phyloP scores from a whole-genome alignment of 2,888 invertebrate species.

The Pseudolycoriella hygida region DNA sequence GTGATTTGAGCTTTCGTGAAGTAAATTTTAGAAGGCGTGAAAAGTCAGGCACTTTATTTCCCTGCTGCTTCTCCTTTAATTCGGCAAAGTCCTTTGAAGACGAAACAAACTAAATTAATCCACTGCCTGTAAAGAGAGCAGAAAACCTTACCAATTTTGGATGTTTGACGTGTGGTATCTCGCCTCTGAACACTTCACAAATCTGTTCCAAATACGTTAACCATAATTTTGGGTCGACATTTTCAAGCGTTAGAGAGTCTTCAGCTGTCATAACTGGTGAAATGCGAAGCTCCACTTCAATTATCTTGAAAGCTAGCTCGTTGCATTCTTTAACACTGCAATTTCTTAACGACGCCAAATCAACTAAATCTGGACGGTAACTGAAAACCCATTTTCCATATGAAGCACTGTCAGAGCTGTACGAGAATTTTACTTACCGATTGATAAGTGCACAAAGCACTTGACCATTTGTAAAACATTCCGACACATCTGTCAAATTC shows the following conservation, averaged over 20 bases:
- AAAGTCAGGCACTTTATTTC: slow-evolving; percentile 16
- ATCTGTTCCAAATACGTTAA: slow-evolving; percentile 75
- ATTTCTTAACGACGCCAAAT: slow-evolving; percentile 45
- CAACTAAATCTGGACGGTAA: slow-evolving; percentile 81
- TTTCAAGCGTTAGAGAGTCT: slow-evolving; percentile 35
- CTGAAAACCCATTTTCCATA: slow-evolving; percentile 29
- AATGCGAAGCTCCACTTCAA: slow-evolving; percentile 69
- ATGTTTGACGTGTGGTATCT: slow-evolving; percentile 69
- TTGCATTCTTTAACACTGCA: slow-evolving; percentile 50
- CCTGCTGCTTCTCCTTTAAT: slow-evolving; percentile 22
- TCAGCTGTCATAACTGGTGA: slow-evolving; percentile 54
- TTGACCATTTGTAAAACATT: slow-evolving; percentile 26
- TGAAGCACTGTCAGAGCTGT: neutral
- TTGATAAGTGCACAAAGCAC: slow-evolving; percentile 27
- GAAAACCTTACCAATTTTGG: slow-evolving; percentile 42
- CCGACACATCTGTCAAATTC: slow-evolving; percentile 24
- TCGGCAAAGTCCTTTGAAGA: slow-evolving; percentile 28
- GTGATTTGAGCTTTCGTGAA: slow-evolving; percentile 24
- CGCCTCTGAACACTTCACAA: slow-evolving; percentile 79
- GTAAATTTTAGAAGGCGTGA: slow-evolving; percentile 21
- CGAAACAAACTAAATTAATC: slow-evolving; percentile 2
- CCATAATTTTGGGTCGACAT: slow-evolving; percentile 26
- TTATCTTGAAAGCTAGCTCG: slow-evolving; percentile 67
- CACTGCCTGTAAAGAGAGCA: neutral
- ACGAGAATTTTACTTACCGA: slow-evolving; percentile 16